A percentile compares a stretch with the other conserved stretches of the same genome.
Conservation (phyloP, 2,888 invertebrate species). For the Leucophenga montana region DNA sequence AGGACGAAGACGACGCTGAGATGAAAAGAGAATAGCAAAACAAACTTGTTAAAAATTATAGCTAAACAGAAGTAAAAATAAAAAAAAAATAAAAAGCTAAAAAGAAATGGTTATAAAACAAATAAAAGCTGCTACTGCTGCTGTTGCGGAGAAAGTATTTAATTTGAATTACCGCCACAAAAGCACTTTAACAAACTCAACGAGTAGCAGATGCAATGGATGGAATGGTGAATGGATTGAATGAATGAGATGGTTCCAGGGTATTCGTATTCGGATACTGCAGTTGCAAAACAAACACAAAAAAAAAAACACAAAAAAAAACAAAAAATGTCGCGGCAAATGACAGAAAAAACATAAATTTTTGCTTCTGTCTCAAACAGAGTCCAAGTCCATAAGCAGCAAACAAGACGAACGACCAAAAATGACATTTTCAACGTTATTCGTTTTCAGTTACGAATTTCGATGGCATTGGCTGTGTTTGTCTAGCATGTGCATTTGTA, state of each 20-base stretch:
- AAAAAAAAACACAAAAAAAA: too few relatives aligned
- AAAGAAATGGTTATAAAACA: neutral
- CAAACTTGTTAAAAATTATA: constrained; percentile 12
- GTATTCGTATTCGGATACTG: too few relatives aligned
- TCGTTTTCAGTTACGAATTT: constrained; percentile 2
- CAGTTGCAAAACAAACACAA: too few relatives aligned
- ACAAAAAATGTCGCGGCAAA: too few relatives aligned
- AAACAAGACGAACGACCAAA: constrained; percentile 30
- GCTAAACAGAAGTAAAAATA: neutral
- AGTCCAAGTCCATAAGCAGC: constrained; percentile 2
- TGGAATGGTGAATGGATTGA: too few relatives aligned
- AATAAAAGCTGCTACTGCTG: neutral
- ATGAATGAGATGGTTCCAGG: too few relatives aligned
- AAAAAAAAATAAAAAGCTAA: neutral
- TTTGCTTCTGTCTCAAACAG: constrained; percentile 5
- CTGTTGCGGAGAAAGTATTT: neutral
- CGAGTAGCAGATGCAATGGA: neutral
- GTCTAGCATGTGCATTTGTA: constrained; percentile 6
- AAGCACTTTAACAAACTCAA: constrained; percentile 20
- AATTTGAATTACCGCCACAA: constrained; percentile 21
- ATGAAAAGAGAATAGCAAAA: neutral
- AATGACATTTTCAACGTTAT: constrained; percentile 27
- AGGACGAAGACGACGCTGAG: neutral
- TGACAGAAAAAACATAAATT: constrained; percentile 5
- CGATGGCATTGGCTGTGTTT: neutral